phyloP scores from a whole-genome alignment of 2,888 invertebrate species.

The Conchocele bisecta region DNA sequence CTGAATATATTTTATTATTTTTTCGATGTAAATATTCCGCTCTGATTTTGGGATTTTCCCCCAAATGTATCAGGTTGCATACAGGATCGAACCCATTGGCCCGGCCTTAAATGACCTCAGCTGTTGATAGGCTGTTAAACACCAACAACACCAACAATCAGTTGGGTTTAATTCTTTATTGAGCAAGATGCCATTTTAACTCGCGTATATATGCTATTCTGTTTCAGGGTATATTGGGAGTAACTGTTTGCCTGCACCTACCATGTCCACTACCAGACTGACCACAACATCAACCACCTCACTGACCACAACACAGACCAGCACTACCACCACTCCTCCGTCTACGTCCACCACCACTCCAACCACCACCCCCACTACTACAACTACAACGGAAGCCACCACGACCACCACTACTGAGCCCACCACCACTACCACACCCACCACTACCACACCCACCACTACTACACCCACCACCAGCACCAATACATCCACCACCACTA shows the following conservation, averaged over 20 bases:
- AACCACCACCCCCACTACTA: neutral
- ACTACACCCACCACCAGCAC: slow-evolving; percentile 27
- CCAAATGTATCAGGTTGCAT: too few relatives aligned
- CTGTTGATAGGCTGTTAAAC: too few relatives aligned
- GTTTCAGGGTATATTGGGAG: slow-evolving; percentile 22
- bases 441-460: slow-evolving; percentile 24
- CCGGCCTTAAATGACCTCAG: too few relatives aligned
- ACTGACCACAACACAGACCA: neutral
- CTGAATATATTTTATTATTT: too few relatives aligned
- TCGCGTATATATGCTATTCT: slow-evolving; percentile 11
- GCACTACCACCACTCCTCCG: neutral
- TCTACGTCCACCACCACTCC: slow-evolving; percentile 1
- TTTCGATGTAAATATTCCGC: too few relatives aligned
- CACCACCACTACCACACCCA: slow-evolving; percentile 18
- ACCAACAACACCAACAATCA: too few relatives aligned
- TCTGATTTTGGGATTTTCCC: too few relatives aligned
- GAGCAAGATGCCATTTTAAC: too few relatives aligned
- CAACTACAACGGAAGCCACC: neutral
- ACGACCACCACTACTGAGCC: slow-evolving; percentile 14
- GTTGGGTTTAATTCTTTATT: too few relatives aligned
- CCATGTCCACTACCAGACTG: slow-evolving; percentile 1
- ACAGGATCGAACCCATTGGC: too few relatives aligned
- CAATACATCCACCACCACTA: slow-evolving; percentile 24
- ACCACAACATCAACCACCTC: slow-evolving; percentile 6
- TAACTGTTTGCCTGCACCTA: slow-evolving; percentile 26